phyloP scores from a whole-genome alignment of 1,140 invertebrate genomes.

The Andricus grossulariae region DNA sequence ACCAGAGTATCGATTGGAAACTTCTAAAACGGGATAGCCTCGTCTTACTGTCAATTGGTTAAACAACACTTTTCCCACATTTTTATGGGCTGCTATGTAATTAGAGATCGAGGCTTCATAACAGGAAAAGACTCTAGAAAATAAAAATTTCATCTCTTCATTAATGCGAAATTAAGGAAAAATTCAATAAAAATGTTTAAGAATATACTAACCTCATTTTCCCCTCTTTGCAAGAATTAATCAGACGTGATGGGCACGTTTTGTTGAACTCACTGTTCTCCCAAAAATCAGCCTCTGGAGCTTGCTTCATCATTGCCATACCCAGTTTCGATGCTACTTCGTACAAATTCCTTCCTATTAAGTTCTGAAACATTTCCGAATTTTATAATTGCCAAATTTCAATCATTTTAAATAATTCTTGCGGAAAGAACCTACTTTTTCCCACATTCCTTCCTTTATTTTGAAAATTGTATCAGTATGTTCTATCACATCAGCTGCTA shows the following conservation, averaged over 20 bases:
- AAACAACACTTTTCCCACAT: constrained; percentile 75
- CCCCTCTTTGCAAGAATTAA: constrained; percentile 76
- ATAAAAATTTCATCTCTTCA: constrained; percentile 4
- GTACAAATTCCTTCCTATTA: constrained; percentile 74
- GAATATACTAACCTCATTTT: constrained; percentile 59
- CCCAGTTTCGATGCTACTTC: constrained; percentile 74
- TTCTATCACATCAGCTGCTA: constrained; percentile 77
- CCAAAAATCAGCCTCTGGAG: constrained; percentile 76
- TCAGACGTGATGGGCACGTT: constrained; percentile 73
- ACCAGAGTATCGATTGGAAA: constrained; percentile 78
- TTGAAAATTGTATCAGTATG: constrained; percentile 77
- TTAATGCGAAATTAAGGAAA: neutral
- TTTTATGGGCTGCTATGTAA: constrained; percentile 78
- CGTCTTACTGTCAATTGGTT: constrained; percentile 73
- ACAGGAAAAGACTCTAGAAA: constrained; percentile 75
- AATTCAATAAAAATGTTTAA: neutral
- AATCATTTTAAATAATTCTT: constrained; percentile 17
- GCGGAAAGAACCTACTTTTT: constrained; percentile 70
- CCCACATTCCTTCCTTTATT: constrained; percentile 77
- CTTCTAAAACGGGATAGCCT: constrained; percentile 76
- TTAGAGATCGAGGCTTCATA: constrained; percentile 76
- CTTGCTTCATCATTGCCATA: constrained; percentile 71
- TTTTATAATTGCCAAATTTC: constrained; percentile 39
- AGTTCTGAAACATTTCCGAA: constrained; percentile 69
- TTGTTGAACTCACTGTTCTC: constrained; percentile 75